Percentiles rank a stretch among this genome's conserved stretches.
Evolutionary conservation across 2,888 invertebrate genomes (phyloP).

Genomic region (Lydus trimaculatus): DNA sequence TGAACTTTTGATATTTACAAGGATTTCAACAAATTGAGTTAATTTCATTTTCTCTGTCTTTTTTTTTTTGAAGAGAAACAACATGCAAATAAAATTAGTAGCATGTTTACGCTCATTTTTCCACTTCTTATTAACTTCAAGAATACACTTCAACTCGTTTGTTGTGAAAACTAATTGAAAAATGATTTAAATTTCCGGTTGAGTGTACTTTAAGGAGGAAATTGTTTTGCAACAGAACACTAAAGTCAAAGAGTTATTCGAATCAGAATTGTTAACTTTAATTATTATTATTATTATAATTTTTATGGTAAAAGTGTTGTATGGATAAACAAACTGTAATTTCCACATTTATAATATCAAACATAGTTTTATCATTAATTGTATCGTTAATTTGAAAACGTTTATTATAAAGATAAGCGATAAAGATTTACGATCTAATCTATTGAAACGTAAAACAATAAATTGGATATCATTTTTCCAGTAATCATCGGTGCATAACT

Average conservation of each 20-base stretch:
- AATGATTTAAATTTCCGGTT: neutral
- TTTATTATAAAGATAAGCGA: neutral
- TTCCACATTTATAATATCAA: no score
- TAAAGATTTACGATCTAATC: neutral
- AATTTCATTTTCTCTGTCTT: neutral
- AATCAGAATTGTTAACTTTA: neutral
- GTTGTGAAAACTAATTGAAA: neutral
- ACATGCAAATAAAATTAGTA: neutral
- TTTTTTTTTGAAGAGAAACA: neutral
- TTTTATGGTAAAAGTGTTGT: neutral
- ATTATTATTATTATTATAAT: neutral
- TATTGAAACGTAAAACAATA: neutral
- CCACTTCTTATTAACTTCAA: neutral
- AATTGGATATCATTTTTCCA: neutral
- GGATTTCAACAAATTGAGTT: neutral
- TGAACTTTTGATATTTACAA: neutral
- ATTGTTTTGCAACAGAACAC: neutral
- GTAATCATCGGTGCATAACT: neutral
- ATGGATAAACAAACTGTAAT: no score
- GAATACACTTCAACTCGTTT: neutral
- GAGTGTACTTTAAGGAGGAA: neutral
- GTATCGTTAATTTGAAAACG: neutral
- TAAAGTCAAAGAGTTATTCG: neutral
- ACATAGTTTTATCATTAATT: neutral
- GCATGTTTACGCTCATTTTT: neutral